These are phyloP conservation scores for Panulirus ornatus DNA, from an alignment of 1,140 invertebrate species.

Conservation along the genomic window DNA sequence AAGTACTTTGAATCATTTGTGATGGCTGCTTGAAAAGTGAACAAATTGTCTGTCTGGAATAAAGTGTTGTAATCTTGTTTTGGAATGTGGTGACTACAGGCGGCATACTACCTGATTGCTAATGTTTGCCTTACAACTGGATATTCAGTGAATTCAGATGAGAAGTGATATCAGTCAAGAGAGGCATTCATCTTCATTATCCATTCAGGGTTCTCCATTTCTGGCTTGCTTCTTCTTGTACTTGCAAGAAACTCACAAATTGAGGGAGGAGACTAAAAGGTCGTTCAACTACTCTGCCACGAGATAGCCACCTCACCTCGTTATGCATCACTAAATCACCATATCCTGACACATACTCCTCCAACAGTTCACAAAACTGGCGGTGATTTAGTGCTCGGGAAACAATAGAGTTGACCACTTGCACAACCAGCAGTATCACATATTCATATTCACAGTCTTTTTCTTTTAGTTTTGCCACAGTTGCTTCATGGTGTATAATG, in stretches of 20 bases:
- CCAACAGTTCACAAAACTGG: slow-evolving; percentile 23
- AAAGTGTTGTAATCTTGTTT: slow-evolving; percentile 18
- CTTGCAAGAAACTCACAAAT: too few relatives aligned
- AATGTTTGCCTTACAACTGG: slow-evolving; percentile 4
- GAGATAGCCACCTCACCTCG: not conserved
- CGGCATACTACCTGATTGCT: slow-evolving; percentile 37
- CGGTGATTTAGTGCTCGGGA: slow-evolving; percentile 15
- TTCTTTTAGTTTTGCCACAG: slow-evolving; percentile 9
- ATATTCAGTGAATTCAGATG: slow-evolving; percentile 16
- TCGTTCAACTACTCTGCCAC: slow-evolving; percentile 27
- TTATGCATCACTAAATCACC: too few relatives aligned
- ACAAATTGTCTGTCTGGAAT: slow-evolving; percentile 10
- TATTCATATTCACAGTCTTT: too few relatives aligned
- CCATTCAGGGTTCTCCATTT: too few relatives aligned
- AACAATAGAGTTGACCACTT: too few relatives aligned
- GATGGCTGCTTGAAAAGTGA: slow-evolving; percentile 21
- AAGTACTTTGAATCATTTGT: slow-evolving; percentile 6
- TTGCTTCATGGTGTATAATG: slow-evolving; percentile 13
- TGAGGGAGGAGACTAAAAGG: slow-evolving; percentile 16
- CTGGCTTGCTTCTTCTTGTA: too few relatives aligned
- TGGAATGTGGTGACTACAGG: slow-evolving; percentile 40
- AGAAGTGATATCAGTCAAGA: slow-evolving; percentile 2
- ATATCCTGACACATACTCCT: slow-evolving; percentile 32
- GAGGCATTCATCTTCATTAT: not conserved
- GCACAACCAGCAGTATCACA: slow-evolving; percentile 11